Evolutionary conservation across 2,888 invertebrate species (phyloP).

Genomic region (Diaphora mendica): DNA sequence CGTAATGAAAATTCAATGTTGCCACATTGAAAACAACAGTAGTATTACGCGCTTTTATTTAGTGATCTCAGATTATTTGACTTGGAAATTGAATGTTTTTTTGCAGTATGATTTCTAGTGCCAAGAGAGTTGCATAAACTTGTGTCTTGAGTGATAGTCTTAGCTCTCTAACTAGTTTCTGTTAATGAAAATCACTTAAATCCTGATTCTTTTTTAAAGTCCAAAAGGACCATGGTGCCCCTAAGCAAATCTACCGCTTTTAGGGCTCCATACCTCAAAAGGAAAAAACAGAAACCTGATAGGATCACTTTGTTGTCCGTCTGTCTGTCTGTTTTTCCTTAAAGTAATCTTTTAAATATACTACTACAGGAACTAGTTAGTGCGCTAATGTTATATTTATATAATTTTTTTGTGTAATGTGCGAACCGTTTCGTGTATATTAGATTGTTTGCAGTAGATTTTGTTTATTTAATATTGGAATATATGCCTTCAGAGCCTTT

Average conservation of each 20-base stretch:
- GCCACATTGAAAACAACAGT: conserved; percentile 21
- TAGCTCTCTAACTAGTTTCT: conserved; percentile 7
- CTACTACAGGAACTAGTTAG: conserved; percentile 1
- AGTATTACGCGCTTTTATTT: conserved; percentile 29
- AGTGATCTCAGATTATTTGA: conserved; percentile 28
- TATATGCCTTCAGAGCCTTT: conserved; percentile 52
- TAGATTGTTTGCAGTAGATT: conserved; percentile 45
- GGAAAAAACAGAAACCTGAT: no score
- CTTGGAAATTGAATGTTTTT: conserved; percentile 28
- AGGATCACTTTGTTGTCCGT: no score
- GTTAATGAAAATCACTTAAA: background rate
- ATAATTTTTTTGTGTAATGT: conserved; percentile 34
- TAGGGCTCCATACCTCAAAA: no score
- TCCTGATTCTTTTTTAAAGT: no score
- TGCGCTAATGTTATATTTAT: conserved; percentile 16
- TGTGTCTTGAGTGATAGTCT: conserved; percentile 30
- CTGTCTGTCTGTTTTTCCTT: no score
- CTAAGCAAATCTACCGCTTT: no score
- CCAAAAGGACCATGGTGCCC: no score
- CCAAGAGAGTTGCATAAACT: conserved; percentile 52
- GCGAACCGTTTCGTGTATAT: conserved; percentile 44
- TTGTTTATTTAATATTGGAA: conserved; percentile 32
- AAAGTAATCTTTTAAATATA: no score
- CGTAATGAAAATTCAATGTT: conserved; percentile 23
- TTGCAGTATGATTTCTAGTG: conserved; percentile 58